phyloP scores from a whole-genome alignment of 2,113 vertebrate species.

The Origma solitaria region DNA sequence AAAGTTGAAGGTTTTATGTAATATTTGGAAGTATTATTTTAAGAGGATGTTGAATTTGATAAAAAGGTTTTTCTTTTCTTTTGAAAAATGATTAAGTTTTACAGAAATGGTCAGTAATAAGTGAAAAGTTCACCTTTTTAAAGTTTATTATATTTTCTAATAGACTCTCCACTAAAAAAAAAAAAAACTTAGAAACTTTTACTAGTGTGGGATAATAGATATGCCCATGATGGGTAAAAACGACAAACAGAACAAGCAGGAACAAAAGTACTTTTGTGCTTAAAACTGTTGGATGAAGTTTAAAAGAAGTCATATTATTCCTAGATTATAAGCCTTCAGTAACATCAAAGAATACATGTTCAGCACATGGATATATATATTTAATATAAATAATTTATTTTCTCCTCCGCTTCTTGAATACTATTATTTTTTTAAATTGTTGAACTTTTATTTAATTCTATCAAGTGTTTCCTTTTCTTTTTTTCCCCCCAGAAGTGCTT shows the following conservation, averaged over 20 bases:
- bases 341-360: neutral
- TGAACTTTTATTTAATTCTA: neutral
- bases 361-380: neutral
- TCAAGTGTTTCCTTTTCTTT: neutral
- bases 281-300: neutral
- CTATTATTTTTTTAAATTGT: neutral
- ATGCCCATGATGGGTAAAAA: neutral
- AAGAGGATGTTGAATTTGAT: neutral
- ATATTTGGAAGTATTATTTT: neutral
- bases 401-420: neutral
- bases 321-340: neutral
- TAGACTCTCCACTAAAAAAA: neutral
- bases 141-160: neutral
- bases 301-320: neutral
- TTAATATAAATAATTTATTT: neutral
- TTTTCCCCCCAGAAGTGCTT: neutral
- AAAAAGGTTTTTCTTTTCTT: neutral
- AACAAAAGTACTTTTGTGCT: neutral
- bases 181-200: neutral
- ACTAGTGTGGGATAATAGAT: neutral
- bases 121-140: neutral
- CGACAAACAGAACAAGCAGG: neutral
- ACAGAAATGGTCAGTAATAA: neutral
- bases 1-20: neutral
- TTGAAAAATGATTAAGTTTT: neutral